Conservation (phyloP, 2,888 invertebrate species). For the Oscheius sp. region DNA sequence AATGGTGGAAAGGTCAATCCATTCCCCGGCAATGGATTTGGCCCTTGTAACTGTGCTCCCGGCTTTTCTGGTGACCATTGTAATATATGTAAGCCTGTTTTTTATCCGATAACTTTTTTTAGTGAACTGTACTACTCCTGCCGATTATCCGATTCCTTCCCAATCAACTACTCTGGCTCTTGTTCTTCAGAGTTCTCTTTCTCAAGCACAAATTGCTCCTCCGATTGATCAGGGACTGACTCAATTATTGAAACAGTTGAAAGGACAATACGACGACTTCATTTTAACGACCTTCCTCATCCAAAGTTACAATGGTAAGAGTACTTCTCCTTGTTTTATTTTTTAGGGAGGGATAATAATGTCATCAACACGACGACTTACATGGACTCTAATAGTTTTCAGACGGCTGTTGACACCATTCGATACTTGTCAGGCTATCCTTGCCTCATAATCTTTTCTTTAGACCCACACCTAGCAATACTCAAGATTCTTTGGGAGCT, state of each 20-base stretch:
- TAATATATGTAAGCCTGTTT: background rate
- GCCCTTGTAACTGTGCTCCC: slow-evolving; percentile 6
- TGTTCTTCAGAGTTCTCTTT: slow-evolving; percentile 42
- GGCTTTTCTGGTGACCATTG: slow-evolving; percentile 22
- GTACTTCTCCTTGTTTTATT: background rate
- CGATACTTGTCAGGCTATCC: background rate
- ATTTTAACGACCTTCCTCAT: slow-evolving; percentile 38
- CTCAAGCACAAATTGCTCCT: slow-evolving; percentile 14
- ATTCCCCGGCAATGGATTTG: slow-evolving; percentile 17
- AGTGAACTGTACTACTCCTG: slow-evolving; percentile 3
- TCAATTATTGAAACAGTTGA: slow-evolving; percentile 27
- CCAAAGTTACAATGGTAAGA: background rate
- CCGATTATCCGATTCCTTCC: slow-evolving; percentile 6
- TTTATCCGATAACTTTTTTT: background rate
- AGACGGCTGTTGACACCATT: slow-evolving; percentile 4
- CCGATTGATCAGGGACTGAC: slow-evolving; percentile 31
- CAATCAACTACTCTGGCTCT: slow-evolving; percentile 41
- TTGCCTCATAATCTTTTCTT: background rate
- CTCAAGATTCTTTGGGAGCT: slow-evolving; percentile 38
- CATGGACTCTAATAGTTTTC: background rate
- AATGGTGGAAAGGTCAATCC: background rate
- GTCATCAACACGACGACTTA: background rate
- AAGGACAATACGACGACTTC: slow-evolving; percentile 42
- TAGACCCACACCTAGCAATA: slow-evolving; percentile 32
- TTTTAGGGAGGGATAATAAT: background rate